phyloP scores from a whole-genome alignment of 2,797 vertebrate species.

The Gymnoscopelus braueri region DNA sequence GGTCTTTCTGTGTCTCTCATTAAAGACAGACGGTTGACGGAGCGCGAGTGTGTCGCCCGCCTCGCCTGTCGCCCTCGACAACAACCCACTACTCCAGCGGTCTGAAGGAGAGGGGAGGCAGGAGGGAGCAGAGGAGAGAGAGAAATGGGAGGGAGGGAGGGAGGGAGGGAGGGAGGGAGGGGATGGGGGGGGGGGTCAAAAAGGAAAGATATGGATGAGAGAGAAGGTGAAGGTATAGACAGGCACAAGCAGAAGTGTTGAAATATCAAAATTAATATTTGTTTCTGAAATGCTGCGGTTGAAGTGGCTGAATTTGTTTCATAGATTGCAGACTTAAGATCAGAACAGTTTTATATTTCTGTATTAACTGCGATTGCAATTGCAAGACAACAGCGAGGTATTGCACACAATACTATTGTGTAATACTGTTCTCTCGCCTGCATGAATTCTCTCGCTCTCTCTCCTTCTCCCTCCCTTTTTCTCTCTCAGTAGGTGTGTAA shows the following conservation, averaged over 20 bases:
- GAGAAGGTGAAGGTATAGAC: slow-evolving; percentile 43
- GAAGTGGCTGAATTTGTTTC: too few species aligned
- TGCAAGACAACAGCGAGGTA: slow-evolving; percentile 19
- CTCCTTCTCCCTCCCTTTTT: slow-evolving; percentile 29
- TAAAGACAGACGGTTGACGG: slow-evolving; percentile 87
- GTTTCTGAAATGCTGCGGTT: slow-evolving; percentile 3
- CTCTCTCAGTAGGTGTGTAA: slow-evolving; percentile 78
- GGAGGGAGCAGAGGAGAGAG: slow-evolving; percentile 41
- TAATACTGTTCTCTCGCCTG: not conserved
- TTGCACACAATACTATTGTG: not conserved
- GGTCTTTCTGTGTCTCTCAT: slow-evolving; percentile 83
- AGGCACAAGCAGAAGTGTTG: slow-evolving; percentile 10
- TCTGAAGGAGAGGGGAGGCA: slow-evolving; percentile 68
- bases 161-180: slow-evolving; percentile 22
- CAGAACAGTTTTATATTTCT: too few species aligned
- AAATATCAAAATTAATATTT: slow-evolving; percentile 56
- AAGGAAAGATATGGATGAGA: slow-evolving; percentile 56
- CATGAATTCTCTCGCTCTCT: slow-evolving; percentile 1
- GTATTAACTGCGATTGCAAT: too few species aligned
- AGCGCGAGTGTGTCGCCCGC: slow-evolving; percentile 83
- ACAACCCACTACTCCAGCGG: slow-evolving; percentile 79
- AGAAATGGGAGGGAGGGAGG: not conserved
- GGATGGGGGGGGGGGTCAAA: slow-evolving; percentile 15
- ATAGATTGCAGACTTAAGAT: too few species aligned
- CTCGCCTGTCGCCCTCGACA: slow-evolving; percentile 83